A percentile compares a stretch with the other conserved stretches of the same genome.
Conservation (phyloP, 2,797 vertebrate genomes). For the Lateolabrax maculatus region DNA sequence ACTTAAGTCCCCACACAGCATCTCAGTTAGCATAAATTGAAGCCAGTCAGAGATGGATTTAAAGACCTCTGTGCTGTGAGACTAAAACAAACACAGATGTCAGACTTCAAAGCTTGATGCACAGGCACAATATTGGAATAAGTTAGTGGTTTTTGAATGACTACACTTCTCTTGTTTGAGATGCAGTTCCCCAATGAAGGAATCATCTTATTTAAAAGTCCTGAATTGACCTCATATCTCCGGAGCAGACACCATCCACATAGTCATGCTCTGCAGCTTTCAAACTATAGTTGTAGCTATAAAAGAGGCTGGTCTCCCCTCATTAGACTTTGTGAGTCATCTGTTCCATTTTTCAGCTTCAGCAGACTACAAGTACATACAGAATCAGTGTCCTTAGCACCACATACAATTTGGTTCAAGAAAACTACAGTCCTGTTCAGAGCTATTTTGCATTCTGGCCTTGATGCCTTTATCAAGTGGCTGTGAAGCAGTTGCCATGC, state of each 20-base stretch:
- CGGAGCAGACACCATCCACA: constrained; percentile 8
- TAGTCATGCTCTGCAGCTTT: constrained; percentile 9
- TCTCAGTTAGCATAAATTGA: constrained; percentile 40
- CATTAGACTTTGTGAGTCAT: constrained; percentile 48
- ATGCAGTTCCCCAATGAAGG: constrained; percentile 30
- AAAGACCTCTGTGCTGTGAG: constrained; percentile 62
- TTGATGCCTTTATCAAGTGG: constrained; percentile 41
- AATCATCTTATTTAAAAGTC: constrained; percentile 43
- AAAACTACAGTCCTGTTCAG: constrained; percentile 21
- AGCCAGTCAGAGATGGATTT: constrained; percentile 47
- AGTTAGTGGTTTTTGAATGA: constrained; percentile 43
- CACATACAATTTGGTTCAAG: neutral
- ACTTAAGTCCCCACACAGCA: constrained; percentile 23
- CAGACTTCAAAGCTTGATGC: constrained; percentile 52
- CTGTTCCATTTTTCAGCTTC: constrained; percentile 19
- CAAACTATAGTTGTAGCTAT: neutral
- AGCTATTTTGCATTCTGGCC: constrained; percentile 46
- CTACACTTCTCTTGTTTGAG: constrained; percentile 32
- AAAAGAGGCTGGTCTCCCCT: constrained; percentile 30
- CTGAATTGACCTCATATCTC: constrained; percentile 42
- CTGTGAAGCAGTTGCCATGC: constrained; percentile 45
- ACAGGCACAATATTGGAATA: constrained; percentile 39
- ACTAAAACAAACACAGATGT: constrained; percentile 68
- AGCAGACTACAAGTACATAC: neutral
- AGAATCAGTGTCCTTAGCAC: constrained; percentile 2